A percentile compares a stretch with the other conserved stretches of the same genome.
phyloP scores from a whole-genome alignment of 1,140 invertebrate genomes.

The Thaumatotibia leucotreta region DNA sequence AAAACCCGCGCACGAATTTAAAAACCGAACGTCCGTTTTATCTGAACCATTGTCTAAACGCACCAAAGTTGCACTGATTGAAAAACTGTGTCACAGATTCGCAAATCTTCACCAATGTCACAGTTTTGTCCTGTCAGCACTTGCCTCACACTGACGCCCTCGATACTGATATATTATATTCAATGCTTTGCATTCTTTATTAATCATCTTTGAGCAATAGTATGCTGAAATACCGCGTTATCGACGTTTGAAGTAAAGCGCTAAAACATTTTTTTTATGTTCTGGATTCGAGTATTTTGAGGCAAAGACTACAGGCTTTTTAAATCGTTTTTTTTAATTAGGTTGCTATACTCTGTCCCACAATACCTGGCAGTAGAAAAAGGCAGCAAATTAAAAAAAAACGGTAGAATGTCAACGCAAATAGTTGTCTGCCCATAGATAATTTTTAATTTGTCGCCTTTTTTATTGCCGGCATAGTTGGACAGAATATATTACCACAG shows the following conservation, averaged over 20 bases:
- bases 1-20: not conserved
- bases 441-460: too few species aligned
- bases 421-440: too few species aligned
- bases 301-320: not conserved
- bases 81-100: not conserved
- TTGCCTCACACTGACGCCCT: not conserved
- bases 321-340: too few species aligned
- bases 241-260: not conserved
- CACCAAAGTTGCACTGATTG: not conserved
- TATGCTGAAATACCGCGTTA: not conserved
- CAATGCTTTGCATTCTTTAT: not conserved
- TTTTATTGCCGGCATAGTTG: too few species aligned
- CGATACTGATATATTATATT: not conserved
- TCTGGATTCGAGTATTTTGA: not conserved
- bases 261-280: not conserved
- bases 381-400: too few species aligned
- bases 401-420: too few species aligned
- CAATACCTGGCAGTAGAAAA: too few species aligned
- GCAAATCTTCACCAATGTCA: conserved; percentile 5
- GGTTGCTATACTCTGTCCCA: too few species aligned
- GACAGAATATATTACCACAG: too few species aligned
- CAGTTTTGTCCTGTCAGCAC: not conserved
- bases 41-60: conserved; percentile 5
- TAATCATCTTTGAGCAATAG: conserved; percentile 7
- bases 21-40: not conserved